A percentile compares a stretch with the other conserved stretches of the same genome.
phyloP scores from a whole-genome alignment of 2,113 vertebrate genomes.

The Phyllopteryx taeniolatus region DNA sequence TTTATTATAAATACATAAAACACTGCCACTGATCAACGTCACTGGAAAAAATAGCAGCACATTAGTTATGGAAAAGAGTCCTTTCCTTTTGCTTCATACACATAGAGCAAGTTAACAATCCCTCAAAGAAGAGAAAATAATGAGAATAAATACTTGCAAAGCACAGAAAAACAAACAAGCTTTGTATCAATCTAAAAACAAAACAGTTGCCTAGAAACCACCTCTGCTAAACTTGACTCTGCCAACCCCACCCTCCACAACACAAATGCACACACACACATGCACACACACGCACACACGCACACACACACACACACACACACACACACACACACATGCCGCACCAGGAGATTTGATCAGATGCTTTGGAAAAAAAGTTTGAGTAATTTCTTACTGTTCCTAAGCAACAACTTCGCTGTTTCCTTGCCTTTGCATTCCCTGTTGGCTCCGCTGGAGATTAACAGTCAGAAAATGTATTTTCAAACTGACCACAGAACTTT shows the following conservation, averaged over 20 bases:
- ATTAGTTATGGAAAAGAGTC: not conserved
- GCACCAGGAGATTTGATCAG: slow-evolving; percentile 63
- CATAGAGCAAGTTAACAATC: not conserved
- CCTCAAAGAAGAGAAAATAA: not conserved
- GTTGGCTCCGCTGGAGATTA: slow-evolving; percentile 34
- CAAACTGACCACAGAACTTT: slow-evolving; percentile 45
- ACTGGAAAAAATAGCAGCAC: not conserved
- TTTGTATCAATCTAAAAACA: slow-evolving; percentile 35
- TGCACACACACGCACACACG: slow-evolving; percentile 6
- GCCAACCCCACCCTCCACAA: slow-evolving; percentile 11
- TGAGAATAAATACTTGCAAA: slow-evolving; percentile 17
- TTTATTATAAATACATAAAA: not conserved
- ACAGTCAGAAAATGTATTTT: slow-evolving; percentile 46
- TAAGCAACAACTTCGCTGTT: slow-evolving; percentile 68
- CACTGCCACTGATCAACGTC: not conserved
- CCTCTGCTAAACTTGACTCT: slow-evolving; percentile 60
- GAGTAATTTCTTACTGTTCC: slow-evolving; percentile 69
- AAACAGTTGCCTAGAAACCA: slow-evolving; percentile 71
- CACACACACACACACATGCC: slow-evolving; percentile 14
- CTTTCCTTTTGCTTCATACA: not conserved
- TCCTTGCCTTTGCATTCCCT: slow-evolving; percentile 37
- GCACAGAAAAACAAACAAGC: slow-evolving; percentile 48
- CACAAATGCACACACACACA: slow-evolving; percentile 15
- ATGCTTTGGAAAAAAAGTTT: slow-evolving; percentile 64
- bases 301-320: slow-evolving; percentile 21